These are phyloP conservation scores for Neolamprologus toae DNA, from an alignment of 2,113 vertebrate genomes.

Conservation along the genomic window DNA sequence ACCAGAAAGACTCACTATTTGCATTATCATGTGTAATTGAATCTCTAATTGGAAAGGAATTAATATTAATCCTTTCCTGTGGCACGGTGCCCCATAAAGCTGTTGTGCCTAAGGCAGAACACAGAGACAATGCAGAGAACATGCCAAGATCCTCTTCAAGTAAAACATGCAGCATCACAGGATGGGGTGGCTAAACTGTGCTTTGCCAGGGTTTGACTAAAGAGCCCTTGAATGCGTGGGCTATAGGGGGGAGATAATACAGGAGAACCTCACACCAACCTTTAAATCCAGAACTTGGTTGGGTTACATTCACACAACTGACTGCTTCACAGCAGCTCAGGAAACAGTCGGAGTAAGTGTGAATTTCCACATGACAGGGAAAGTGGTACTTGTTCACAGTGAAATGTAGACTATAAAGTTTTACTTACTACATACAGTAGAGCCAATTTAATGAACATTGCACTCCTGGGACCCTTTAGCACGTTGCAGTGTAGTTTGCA, in stretches of 20 bases:
- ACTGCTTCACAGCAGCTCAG: not conserved
- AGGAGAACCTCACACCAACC: not conserved
- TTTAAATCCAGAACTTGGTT: not conserved
- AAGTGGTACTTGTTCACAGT: not conserved
- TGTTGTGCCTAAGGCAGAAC: not conserved
- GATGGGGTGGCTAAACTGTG: not conserved
- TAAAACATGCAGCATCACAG: not conserved
- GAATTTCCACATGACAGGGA: not conserved
- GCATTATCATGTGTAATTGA: slow-evolving; percentile 55
- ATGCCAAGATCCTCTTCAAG: not conserved
- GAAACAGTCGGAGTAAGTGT: not conserved
- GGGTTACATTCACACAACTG: not conserved
- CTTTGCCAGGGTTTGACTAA: not conserved
- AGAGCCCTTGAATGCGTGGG: not conserved
- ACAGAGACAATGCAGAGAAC: not conserved
- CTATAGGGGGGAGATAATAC: not conserved
- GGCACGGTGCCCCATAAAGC: slow-evolving; percentile 2
- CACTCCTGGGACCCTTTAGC: not conserved
- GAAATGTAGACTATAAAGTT: not conserved
- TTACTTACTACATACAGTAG: not conserved
- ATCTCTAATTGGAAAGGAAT: slow-evolving; percentile 44
- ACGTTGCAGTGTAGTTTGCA: not conserved
- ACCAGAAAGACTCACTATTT: slow-evolving; percentile 39
- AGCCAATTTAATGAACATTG: not conserved
- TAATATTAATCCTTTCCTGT: slow-evolving; percentile 48